Conservation (phyloP, 2,113 vertebrate species). For the Megatriorchis doriae region DNA sequence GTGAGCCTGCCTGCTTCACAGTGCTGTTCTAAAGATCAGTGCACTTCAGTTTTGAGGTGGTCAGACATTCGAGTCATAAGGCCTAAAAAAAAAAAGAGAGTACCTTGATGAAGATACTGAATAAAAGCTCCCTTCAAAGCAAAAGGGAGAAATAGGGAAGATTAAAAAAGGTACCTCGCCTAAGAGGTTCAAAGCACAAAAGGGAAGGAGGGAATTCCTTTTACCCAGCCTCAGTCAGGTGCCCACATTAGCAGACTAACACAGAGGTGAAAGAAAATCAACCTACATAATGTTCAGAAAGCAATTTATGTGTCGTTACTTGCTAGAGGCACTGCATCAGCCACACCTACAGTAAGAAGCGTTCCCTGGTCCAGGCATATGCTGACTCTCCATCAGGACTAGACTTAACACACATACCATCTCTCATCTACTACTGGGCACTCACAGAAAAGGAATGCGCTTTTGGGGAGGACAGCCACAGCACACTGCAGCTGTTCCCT, state of each 20-base stretch:
- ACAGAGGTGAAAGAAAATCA: background rate
- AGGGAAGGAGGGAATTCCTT: background rate
- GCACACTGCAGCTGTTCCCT: background rate
- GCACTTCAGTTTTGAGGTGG: background rate
- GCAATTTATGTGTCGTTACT: background rate
- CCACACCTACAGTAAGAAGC: background rate
- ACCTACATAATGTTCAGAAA: background rate
- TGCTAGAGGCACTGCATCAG: background rate
- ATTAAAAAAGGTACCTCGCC: background rate
- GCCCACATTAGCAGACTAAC: background rate
- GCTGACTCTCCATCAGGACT: background rate
- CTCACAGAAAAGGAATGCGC: background rate
- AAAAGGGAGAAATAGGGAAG: background rate
- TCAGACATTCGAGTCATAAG: background rate
- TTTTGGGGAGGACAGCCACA: background rate
- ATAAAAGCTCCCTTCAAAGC: slow-evolving; percentile 20
- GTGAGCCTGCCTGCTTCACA: background rate
- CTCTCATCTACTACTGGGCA: background rate
- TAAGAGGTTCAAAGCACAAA: background rate
- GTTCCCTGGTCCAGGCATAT: background rate
- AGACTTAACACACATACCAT: background rate
- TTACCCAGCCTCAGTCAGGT: background rate
- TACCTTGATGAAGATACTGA: background rate
- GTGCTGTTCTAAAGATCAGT: background rate
- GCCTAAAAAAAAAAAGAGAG: background rate